Conservation (phyloP, 1,140 invertebrate species). For the Nasonia vitripennis region DNA sequence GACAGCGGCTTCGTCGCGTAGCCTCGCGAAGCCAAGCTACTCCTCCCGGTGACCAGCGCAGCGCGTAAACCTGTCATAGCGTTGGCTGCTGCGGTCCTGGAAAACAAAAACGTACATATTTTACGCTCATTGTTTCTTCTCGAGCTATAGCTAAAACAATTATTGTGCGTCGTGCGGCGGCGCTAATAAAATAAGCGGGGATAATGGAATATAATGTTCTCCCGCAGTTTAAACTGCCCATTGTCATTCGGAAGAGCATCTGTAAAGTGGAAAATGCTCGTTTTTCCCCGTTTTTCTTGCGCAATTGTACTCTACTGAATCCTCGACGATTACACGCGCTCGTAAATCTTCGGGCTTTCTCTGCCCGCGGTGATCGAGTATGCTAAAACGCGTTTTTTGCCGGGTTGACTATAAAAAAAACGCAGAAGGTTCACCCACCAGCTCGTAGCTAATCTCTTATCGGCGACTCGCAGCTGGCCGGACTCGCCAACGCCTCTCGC, state of each 20-base stretch:
- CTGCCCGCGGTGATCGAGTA: neutral
- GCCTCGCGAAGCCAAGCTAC: neutral
- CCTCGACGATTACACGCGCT: no score
- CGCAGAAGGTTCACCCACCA: neutral
- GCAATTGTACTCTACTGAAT: neutral
- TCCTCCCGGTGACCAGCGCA: neutral
- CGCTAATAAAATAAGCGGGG: no score
- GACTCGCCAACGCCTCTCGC: neutral
- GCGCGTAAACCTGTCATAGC: neutral
- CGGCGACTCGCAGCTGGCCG: neutral
- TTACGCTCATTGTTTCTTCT: neutral
- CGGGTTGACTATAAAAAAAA: neutral
- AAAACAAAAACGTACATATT: conserved; percentile 3
- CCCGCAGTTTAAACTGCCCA: neutral
- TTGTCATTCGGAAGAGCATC: neutral
- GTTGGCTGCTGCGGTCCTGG: neutral
- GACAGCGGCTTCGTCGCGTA: conserved; percentile 31
- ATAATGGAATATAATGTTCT: no score
- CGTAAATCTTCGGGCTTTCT: neutral
- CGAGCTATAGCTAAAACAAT: neutral
- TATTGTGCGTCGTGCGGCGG: neutral
- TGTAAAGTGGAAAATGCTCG: neutral
- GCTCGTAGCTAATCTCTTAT: neutral
- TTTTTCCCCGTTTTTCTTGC: neutral
- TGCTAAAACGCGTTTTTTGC: neutral